phyloP scores from a whole-genome alignment of 37 sponge, comb jelly and placozoan genomes.

The Ianthella basta region DNA sequence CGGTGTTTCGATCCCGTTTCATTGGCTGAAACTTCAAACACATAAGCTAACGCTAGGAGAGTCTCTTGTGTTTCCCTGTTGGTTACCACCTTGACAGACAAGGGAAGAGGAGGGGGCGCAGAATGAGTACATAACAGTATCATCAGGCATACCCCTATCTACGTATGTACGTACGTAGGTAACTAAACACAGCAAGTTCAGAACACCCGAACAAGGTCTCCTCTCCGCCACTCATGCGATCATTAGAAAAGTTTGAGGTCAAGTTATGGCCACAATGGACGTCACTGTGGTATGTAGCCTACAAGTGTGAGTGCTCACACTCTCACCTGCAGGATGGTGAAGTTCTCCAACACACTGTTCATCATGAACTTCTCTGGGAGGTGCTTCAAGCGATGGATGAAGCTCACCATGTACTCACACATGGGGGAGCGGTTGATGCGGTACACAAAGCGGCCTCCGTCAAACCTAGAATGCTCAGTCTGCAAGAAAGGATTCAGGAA shows the following conservation, averaged over 20 bases:
- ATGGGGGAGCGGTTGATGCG: constrained; percentile 89
- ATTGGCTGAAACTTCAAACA: constrained; percentile 90
- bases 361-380: constrained; percentile 95
- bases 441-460: constrained; percentile 79
- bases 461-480: constrained; percentile 87
- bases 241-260: too few relatives aligned
- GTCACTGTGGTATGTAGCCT: too few relatives aligned
- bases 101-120: not conserved
- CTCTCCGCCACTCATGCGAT: too few relatives aligned
- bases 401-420: constrained; percentile 98
- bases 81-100: constrained; percentile 77
- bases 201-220: too few relatives aligned
- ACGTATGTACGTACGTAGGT: constrained; percentile 9
- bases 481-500: constrained; percentile 14
- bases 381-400: constrained; percentile 90
- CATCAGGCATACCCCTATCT: constrained; percentile 29
- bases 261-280: too few relatives aligned
- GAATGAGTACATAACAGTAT: constrained; percentile 48
- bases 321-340: constrained; percentile 94
- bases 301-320: not conserved
- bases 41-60: constrained; percentile 94
- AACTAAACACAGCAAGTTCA: too few relatives aligned
- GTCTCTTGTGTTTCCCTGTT: constrained; percentile 93
- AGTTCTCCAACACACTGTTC: constrained; percentile 98
- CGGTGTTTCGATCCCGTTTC: constrained; percentile 79